Evolutionary conservation across 1,140 invertebrate species (phyloP), one percentile per base, ranked within the genome.

Genomic region (Apocrypta bakeri): DNA sequence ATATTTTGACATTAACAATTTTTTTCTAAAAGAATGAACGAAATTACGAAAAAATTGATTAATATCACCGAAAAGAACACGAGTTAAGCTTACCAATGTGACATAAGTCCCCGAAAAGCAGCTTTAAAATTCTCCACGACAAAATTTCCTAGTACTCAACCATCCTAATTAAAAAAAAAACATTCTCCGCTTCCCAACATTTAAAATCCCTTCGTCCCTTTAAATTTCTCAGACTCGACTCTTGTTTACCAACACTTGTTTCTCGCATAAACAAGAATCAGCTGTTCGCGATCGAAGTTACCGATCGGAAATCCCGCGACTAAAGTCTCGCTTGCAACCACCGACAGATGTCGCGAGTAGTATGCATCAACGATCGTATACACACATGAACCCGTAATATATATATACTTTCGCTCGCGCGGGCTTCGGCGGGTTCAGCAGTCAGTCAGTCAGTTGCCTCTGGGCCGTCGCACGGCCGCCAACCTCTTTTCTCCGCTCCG

Each of bases 381-480:
- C 61, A 17, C 78, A 66, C 79, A 71, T 75, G 42, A 72, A 48
- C 68, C 8, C 64, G 29, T 76, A 31, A 68, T 33, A 29, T 31
- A 48, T 40, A 63, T 11, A 21, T 77, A 77, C 33, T 66, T 77
- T 9, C 29, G 48, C 48, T 56, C 21, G 31, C 40, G 4, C 48
- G 27, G 7, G 31, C 21, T 40, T 61, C 73, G 0, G 27, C 14
- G 24, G 56, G 27, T 29, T 33, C 74, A n/a, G 29, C 69, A 71
- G 69, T 27, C 64, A 27, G 69, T n/a, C 71, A 75, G 78, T 79
- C 56, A 80, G 81, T 82, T 75, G 66, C 37, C 75, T 77, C 42
- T 76, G 66, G 69, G 11, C 68, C 68, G 81, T 73, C 74, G 81
- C 37, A 42, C 81, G 75, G 24, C 66, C 37, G 25, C 56, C 29